phyloP scores from a whole-genome alignment of 2,888 invertebrate genomes.

The Epirrhoe alternata region DNA sequence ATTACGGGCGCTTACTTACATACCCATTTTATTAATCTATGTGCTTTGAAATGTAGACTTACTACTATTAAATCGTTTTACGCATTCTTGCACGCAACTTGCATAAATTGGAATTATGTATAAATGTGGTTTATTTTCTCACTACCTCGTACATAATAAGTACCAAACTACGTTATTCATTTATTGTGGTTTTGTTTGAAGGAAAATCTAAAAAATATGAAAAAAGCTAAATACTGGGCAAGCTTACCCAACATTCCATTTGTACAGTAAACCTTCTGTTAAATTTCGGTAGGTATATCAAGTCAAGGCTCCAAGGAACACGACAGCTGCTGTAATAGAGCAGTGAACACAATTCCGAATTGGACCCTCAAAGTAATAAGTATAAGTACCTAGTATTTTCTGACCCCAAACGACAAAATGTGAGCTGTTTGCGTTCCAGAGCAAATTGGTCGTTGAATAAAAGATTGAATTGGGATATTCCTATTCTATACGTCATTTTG shows the following conservation, averaged over 20 bases:
- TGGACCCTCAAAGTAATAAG: neutral
- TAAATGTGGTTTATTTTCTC: conserved; percentile 11
- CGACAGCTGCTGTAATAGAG: neutral
- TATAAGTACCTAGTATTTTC: neutral
- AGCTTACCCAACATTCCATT: too few species aligned
- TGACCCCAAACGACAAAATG: conserved; percentile 3
- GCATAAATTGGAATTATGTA: conserved; percentile 19
- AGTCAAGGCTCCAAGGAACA: neutral
- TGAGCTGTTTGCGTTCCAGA: conserved; percentile 2
- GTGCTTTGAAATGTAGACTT: conserved; percentile 9
- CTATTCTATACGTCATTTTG: neutral
- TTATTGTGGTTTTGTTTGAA: neutral
- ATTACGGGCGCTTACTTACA: conserved; percentile 2
- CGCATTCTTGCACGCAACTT: conserved; percentile 20
- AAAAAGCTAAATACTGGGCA: neutral
- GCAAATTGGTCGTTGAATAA: conserved; percentile 4
- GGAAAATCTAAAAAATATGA: neutral
- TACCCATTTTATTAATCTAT: conserved; percentile 6
- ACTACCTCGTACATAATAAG: neutral
- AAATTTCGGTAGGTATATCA: too few species aligned
- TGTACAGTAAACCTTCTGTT: too few species aligned
- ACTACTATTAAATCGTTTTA: conserved; percentile 13
- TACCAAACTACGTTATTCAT: neutral
- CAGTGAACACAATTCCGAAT: neutral
- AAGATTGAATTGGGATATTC: conserved; percentile 3